Evolutionary conservation across 2,888 invertebrate species (phyloP), one percentile per base, ranked within the genome.

Genomic region (Melanostoma mellinum): DNA sequence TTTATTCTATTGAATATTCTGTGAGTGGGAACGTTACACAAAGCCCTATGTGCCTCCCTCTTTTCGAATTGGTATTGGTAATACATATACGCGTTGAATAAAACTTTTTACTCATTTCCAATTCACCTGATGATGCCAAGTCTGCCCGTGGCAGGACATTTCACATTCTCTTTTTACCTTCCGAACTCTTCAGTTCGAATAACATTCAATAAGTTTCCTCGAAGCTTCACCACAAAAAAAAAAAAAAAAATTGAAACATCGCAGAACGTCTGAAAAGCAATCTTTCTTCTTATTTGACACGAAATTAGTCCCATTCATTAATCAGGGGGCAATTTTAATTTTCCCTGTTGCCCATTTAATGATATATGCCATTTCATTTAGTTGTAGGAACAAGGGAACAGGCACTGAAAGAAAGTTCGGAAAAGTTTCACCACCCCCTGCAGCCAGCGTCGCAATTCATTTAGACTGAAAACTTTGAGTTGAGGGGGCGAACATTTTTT

Each of bases 281-380:
- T 84, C 73, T 84, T 79, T 84, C 79, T 84, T 84, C 84, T 84
- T 78, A 84, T 84, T 84, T 84, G 84, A 84, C 84, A 84, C 79
- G 84, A 84, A 84, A 84, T 84, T 84, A 84, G 84, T 84, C 74
- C 84, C 84, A 84, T 84, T 84, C 84, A 84, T 84, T 84, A 84
- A 84, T 84, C 84, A 84, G 79, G 74, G 58, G 84, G 79, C 71
- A 71, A 84, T 79, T 74, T 74, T 67, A 69, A 67, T 79, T 84
- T 79, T 84, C 84, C 74, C 52, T 68, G 63, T 79, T 75, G 65
- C 79, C 67, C 79, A 79, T 79, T 79, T 84, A 74, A 84, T 84
- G 84, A 84, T 84, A 84, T 84, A 84, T 84, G 79, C 60, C 67
- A 71, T 78, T 71, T 69, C 82, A 84, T 84, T 84, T 79, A 79